These are phyloP conservation scores for Latrodectus geometricus DNA, from an alignment of 1,140 invertebrate species.

Conservation along the genomic window DNA sequence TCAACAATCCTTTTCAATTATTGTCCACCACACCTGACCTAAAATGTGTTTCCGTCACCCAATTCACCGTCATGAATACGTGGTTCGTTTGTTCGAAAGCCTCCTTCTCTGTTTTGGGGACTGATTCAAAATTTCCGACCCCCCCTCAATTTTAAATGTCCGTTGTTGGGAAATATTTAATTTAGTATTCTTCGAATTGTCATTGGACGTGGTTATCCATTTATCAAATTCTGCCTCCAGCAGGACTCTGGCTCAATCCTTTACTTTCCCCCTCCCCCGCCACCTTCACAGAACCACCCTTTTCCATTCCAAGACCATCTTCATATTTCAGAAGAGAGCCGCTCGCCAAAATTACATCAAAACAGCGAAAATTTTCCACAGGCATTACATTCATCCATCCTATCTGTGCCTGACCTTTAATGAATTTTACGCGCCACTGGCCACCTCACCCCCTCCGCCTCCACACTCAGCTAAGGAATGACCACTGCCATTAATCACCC, in stretches of 20 bases:
- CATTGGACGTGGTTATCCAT: conserved; percentile 13
- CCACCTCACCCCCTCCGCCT: background rate
- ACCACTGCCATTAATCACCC: conserved; percentile 50
- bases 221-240: conserved; percentile 31
- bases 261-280: background rate
- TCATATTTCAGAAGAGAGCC: conserved; percentile 21
- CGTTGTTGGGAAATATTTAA: conserved; percentile 28
- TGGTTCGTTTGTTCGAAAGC: background rate
- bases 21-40: background rate
- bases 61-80: background rate
- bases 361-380: conserved; percentile 42
- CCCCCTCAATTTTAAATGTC: conserved; percentile 23
- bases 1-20: background rate
- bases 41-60: background rate
- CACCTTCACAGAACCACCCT: background rate
- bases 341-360: conserved; percentile 48
- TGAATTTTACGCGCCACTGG: conserved; percentile 43
- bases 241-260: background rate
- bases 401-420: conserved; percentile 37
- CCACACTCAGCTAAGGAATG: conserved; percentile 37
- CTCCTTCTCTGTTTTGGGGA: background rate
- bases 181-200: conserved; percentile 40
- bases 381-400: conserved; percentile 46
- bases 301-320: conserved; percentile 14
- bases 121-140: background rate